Evolutionary conservation across 2,797 vertebrate genomes (phyloP), one percentile per base, ranked within the genome.

Genomic region (Leucoraja ocellata): DNA sequence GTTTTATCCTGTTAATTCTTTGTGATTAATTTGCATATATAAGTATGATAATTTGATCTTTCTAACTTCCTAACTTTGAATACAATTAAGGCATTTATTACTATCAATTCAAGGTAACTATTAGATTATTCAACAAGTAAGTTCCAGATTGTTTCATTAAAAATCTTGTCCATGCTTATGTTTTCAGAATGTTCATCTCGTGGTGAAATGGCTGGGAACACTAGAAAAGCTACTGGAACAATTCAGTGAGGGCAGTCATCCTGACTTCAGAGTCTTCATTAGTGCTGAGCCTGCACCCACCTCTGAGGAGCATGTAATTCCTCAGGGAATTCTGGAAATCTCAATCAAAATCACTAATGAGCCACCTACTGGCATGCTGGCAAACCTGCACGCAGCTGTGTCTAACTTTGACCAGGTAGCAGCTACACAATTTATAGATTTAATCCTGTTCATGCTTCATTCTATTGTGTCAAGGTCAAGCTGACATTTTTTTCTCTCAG

Each of bases 321-420:
- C 97, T 88, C 95, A 96, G 94, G 96, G 96, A 91, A 96, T 97
- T 46, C 94, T 98, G 94, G 97, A 98, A 95, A 97, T 97, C 39
- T 96, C 96, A 28, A 96, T 98, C 94, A 98, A 98, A 96, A 97
- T 98, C 94, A 97, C 97, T 71, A 96, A 95, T n/a, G 97, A 98
- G 93, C 96, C 96, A 1, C 97, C 97, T 71, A 95, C 96, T 0
- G 97, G 97, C 88, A 96, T 98, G 96, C 95, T 96, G 1, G 95
- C 97, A 94, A 97, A 97, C 94, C 94, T 98, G 92, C 96, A 97
- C n/a, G 94, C 96, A 28, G 96, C 96, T 36, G 96, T 98, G 46
- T 95, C 96, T 95, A 97, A 96, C 95, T 98, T 98, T 95, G 96
- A 95, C 93, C 96, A 98, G 96, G 97, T 98, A 74, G 96, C 94